Conservation (phyloP, 2,888 invertebrate genomes). For the Acrobasis repandana region DNA sequence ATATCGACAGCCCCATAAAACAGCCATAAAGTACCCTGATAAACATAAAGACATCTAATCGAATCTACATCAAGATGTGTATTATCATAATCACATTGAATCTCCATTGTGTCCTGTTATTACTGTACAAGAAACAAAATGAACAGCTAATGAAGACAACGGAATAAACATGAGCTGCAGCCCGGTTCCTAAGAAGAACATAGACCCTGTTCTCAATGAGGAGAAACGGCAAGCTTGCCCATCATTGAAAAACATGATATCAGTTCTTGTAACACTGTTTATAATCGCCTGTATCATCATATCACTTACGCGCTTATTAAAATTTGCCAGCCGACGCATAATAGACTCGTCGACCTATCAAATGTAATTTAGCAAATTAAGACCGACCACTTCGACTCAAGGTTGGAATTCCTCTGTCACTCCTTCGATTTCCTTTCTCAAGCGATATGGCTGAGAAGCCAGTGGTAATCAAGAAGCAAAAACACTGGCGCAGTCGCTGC, state of each 20-base stretch:
- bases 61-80: constrained; percentile 37
- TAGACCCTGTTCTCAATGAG: constrained; percentile 20
- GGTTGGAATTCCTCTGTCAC: constrained; percentile 7
- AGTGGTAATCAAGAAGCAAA: constrained; percentile 56
- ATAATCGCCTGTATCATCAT: constrained; percentile 18
- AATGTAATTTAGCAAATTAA: constrained; percentile 14
- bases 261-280: constrained; percentile 19
- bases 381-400: constrained; percentile 9
- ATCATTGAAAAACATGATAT: constrained; percentile 14
- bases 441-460: constrained; percentile 16
- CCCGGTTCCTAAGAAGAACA: constrained; percentile 15
- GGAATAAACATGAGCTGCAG: constrained; percentile 60
- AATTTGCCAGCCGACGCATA: constrained; percentile 18
- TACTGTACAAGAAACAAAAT: constrained; percentile 44
- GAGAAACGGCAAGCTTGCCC: constrained; percentile 10
- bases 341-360: constrained; percentile 17
- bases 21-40: constrained; percentile 10
- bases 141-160: constrained; percentile 69
- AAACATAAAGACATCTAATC: constrained; percentile 27
- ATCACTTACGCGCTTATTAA: constrained; percentile 23
- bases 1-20: not conserved
- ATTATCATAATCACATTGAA: constrained; percentile 48
- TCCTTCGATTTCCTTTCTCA: not conserved
- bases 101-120: constrained; percentile 41
- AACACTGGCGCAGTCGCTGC: constrained; percentile 53